phyloP scores from a whole-genome alignment of 2,888 invertebrate genomes.

The Drosophila greeni region DNA sequence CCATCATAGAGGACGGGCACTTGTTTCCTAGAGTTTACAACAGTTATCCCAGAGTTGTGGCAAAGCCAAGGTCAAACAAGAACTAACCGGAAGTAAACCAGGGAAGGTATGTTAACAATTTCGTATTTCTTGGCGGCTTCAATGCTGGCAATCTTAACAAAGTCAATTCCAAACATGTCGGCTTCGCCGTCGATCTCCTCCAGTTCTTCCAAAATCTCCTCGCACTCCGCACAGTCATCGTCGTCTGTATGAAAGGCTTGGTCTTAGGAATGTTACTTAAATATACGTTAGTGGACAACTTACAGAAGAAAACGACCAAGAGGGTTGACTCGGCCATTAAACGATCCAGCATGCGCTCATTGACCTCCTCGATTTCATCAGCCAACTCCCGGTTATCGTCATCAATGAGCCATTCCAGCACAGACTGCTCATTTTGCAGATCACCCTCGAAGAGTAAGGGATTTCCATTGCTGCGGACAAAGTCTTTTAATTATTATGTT shows the following conservation, averaged over 20 bases:
- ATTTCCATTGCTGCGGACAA: slow-evolving; percentile 86
- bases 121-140: slow-evolving; percentile 90
- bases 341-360: slow-evolving; percentile 91
- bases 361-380: slow-evolving; percentile 96
- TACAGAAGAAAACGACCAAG: slow-evolving; percentile 95
- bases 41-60: neutral
- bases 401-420: slow-evolving; percentile 94
- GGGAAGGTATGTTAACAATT: slow-evolving; percentile 89
- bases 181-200: slow-evolving; percentile 98
- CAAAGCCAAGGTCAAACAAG: neutral
- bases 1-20: slow-evolving; percentile 93
- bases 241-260: slow-evolving; percentile 82
- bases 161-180: slow-evolving; percentile 94
- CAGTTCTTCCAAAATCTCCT: slow-evolving; percentile 91
- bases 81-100: slow-evolving; percentile 89
- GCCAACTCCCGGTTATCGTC: slow-evolving; percentile 95
- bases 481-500: neutral
- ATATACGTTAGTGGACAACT: slow-evolving; percentile 73
- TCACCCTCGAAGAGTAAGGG: slow-evolving; percentile 94
- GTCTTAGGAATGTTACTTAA: neutral
- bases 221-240: slow-evolving; percentile 93
- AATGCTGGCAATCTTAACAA: slow-evolving; percentile 92
- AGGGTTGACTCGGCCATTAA: slow-evolving; percentile 91
- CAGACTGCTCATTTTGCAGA: slow-evolving; percentile 93
- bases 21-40: slow-evolving; percentile 80